Evolutionary conservation across 53 echinoderm and acorn worm genomes (phyloP).

Genomic region (Hippasteria phrygiana): DNA sequence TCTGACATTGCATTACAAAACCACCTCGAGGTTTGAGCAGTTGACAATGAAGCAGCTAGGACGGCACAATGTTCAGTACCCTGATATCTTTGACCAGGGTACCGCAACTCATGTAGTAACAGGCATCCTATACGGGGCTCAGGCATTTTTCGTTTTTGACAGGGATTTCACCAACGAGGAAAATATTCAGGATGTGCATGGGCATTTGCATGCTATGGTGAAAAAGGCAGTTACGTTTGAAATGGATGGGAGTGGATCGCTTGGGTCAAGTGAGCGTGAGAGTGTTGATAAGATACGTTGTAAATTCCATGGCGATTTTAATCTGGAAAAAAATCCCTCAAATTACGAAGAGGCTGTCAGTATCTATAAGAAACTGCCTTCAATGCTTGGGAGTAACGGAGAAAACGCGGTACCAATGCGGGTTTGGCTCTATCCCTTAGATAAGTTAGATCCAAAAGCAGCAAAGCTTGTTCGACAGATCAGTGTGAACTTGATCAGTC

Average conservation of each 20-base stretch:
- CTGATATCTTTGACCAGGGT: constrained; percentile 65
- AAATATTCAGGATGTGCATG: constrained; percentile 12
- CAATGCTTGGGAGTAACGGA: too few relatives aligned
- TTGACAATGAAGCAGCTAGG: constrained; percentile 60
- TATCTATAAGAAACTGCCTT: too few relatives aligned
- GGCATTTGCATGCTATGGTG: constrained; percentile 28
- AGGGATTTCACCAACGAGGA: constrained; percentile 18
- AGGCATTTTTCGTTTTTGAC: constrained; percentile 76
- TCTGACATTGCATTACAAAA: constrained; percentile 68
- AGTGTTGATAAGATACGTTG: too few relatives aligned
- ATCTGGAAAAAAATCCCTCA: too few relatives aligned
- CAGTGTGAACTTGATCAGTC: constrained; percentile 40
- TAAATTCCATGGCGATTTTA: too few relatives aligned
- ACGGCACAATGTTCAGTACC: constrained; percentile 43
- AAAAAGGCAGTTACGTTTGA: too few relatives aligned
- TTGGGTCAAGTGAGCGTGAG: too few relatives aligned
- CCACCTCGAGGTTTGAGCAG: constrained; percentile 71
- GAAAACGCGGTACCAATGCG: too few relatives aligned
- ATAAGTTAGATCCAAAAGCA: constrained; percentile 34
- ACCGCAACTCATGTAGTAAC: constrained; percentile 72
- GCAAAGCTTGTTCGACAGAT: constrained; percentile 45
- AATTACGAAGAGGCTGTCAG: too few relatives aligned
- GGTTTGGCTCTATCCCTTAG: constrained; percentile 58
- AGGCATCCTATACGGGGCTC: constrained; percentile 68
- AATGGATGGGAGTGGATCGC: too few relatives aligned